Evolutionary conservation across 2,113 vertebrate genomes (phyloP).

Genomic region (Myiagra hebetior): DNA sequence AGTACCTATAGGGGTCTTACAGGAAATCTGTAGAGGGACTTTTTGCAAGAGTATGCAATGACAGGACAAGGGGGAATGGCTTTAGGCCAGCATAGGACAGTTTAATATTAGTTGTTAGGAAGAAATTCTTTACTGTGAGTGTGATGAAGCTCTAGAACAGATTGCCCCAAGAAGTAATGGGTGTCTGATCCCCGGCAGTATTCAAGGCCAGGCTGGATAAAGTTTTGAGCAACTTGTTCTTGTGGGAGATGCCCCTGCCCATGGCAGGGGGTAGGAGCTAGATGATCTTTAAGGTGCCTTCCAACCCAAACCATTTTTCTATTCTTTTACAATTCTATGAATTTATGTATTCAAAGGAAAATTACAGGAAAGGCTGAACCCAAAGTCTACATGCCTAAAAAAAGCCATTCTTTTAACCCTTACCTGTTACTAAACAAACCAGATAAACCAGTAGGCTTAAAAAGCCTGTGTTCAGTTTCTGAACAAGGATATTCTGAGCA

Average conservation of each 20-base stretch:
- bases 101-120: background rate
- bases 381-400: background rate
- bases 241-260: background rate
- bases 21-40: background rate
- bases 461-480: background rate
- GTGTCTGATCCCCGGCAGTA: too few relatives aligned
- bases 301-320: background rate
- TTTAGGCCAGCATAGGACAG: background rate
- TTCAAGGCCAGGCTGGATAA: background rate
- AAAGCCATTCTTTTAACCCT: background rate
- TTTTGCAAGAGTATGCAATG: background rate
- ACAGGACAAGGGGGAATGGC: background rate
- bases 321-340: background rate
- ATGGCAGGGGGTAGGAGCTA: accelerated
- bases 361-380: background rate
- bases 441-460: background rate
- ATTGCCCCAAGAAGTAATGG: background rate
- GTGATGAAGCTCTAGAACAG: background rate
- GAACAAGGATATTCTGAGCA: background rate
- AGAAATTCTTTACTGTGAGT: background rate
- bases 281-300: background rate
- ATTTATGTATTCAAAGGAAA: background rate
- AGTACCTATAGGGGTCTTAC: background rate
- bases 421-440: background rate
- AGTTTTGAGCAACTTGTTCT: background rate